Evolutionary conservation across 2,888 invertebrate species (phyloP).

Genomic region (Melieria crassipennis): DNA sequence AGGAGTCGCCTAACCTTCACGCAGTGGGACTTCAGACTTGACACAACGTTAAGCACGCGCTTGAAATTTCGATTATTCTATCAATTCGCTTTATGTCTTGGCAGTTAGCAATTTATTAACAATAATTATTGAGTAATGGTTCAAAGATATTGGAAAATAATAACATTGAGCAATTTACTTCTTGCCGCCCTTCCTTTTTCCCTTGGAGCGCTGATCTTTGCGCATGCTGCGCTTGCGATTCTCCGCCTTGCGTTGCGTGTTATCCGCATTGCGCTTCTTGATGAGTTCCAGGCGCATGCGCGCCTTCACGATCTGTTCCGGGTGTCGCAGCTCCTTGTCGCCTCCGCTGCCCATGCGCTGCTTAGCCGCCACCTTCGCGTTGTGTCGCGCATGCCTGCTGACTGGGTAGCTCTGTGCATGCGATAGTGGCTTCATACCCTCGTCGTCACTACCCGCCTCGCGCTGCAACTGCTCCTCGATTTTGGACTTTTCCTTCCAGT

Average conservation of each 20-base stretch:
- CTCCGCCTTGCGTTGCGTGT: slow-evolving; percentile 64
- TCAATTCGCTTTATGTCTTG: too few relatives aligned
- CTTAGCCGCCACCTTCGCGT: slow-evolving; percentile 75
- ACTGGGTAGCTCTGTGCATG: slow-evolving; percentile 64
- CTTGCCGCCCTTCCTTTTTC: not conserved
- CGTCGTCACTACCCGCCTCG: slow-evolving; percentile 57
- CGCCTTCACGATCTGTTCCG: slow-evolving; percentile 82
- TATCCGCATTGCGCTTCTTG: slow-evolving; percentile 71
- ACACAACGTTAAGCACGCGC: too few relatives aligned
- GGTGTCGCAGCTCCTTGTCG: slow-evolving; percentile 74
- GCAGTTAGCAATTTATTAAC: too few relatives aligned
- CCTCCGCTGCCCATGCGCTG: slow-evolving; percentile 65
- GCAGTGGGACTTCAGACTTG: too few relatives aligned
- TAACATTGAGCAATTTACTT: too few relatives aligned
- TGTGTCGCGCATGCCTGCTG: slow-evolving; percentile 83
- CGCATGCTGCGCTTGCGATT: slow-evolving; percentile 63
- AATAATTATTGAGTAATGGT: too few relatives aligned
- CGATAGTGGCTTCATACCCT: slow-evolving; percentile 55
- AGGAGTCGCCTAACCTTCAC: too few relatives aligned
- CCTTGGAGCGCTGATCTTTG: slow-evolving; percentile 48
- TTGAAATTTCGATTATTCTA: too few relatives aligned
- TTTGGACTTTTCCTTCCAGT: slow-evolving; percentile 82
- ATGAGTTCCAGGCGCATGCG: slow-evolving; percentile 70
- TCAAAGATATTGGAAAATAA: too few relatives aligned
- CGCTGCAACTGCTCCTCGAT: slow-evolving; percentile 63